Evolutionary conservation across 2,113 vertebrate genomes (phyloP).

Genomic region (Scopus umbretta): DNA sequence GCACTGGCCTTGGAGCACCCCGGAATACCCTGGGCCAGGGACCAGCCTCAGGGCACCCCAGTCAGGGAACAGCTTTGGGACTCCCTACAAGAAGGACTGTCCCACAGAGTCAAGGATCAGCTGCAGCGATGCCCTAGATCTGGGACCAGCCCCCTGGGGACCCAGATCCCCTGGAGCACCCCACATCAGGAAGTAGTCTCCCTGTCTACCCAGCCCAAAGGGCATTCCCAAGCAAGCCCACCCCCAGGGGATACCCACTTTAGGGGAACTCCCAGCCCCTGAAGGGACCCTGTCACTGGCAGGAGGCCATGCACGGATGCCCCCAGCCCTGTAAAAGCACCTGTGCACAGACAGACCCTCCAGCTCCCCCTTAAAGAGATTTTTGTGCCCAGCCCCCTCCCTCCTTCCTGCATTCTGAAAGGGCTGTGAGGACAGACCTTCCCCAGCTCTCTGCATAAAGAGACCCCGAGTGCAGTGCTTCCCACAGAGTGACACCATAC

Average conservation of each 20-base stretch:
- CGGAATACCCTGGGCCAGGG: too few species aligned
- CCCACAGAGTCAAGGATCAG: not conserved
- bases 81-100: not conserved
- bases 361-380: not conserved
- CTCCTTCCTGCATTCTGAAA: not conserved
- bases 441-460: not conserved
- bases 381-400: not conserved
- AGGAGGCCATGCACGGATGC: not conserved
- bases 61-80: not conserved
- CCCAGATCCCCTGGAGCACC: fast-evolving
- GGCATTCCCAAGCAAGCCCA: not conserved
- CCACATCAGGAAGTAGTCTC: not conserved
- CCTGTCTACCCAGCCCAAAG: not conserved
- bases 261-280: not conserved
- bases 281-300: not conserved
- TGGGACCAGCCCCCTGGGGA: not conserved
- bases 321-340: not conserved
- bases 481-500: not conserved
- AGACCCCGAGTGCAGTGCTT: not conserved
- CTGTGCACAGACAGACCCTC: not conserved
- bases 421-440: not conserved
- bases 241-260: not conserved
- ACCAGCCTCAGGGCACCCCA: not conserved
- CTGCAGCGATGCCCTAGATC: not conserved
- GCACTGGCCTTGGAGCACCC: not conserved